Conservation (phyloP, 2,113 vertebrate genomes). For the Plecotus auritus region DNA sequence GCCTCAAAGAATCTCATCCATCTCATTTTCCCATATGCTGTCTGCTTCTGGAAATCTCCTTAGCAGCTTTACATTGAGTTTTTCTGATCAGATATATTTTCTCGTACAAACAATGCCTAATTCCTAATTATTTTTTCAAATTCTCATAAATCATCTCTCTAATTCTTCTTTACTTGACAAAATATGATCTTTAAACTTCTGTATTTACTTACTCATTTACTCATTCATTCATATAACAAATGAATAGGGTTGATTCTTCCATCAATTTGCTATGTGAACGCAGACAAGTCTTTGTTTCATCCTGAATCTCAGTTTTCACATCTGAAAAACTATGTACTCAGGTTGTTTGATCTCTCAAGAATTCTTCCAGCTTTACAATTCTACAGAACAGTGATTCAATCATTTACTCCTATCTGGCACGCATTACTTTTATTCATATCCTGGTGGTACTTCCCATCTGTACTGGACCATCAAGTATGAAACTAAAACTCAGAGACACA, state of each 20-base stretch:
- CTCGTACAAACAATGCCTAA: neutral
- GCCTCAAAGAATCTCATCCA: neutral
- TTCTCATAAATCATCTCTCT: neutral
- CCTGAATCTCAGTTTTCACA: conserved; percentile 4
- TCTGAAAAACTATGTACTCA: neutral
- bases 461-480: neutral
- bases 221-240: neutral
- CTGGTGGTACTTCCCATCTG: neutral
- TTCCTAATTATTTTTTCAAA: neutral
- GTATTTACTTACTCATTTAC: neutral
- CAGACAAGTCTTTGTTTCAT: neutral
- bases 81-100: neutral
- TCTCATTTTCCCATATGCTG: neutral
- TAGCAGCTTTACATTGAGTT: neutral
- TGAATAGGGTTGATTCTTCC: neutral
- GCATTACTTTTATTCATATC: neutral
- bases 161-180: neutral
- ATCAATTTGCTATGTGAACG: neutral
- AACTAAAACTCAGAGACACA: no score
- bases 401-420: neutral
- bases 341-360: neutral
- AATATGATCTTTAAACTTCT: neutral
- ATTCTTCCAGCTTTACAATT: neutral
- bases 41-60: neutral
- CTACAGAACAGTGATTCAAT: neutral